Base-by-base conservation (phyloP, 2,888 invertebrate species). In the Phytoseiulus persimilis region DNA sequence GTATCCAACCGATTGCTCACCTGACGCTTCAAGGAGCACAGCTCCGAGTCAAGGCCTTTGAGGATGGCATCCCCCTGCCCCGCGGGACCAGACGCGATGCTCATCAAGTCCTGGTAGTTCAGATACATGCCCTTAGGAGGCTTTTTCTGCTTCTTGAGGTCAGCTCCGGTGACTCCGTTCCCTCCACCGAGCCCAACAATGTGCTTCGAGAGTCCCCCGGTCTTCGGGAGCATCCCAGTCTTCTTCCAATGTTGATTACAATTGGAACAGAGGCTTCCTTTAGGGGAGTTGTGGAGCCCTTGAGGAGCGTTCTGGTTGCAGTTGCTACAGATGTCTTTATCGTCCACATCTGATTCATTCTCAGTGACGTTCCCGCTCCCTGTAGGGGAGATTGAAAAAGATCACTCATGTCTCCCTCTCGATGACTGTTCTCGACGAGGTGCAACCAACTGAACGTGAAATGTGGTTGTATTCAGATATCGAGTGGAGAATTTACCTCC, bases 101-200 rank as follows among this genome's bases (percentile, higher is more conserved):
- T 95, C 92, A 96, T 95, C 93, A 98, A 95, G 94, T 98, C 98
- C 93, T 98, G 98, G 94, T 97, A 96, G 95, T 97, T 97, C 94
- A 98, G 96, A 94, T 97, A 96, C 96, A 98, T 97, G 93, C 98
- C 98, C 92, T 96, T 95, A 91, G 98, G 98, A 92, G 98, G 96
- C 93, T 96, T 96, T 23, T 87, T 87, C 31, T 87, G 87, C 14
- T 87, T 87, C 33, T 87, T 87, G 33, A 87, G 87, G 39, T 87
- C 90, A n/a, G 90, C 83, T 0, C 91, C 91, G 23, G 90, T 90
- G 23, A 65, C 83, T 31, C 90, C 90, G 39, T 91, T 90, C 18
- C 90, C 90, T 14, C 91, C 91, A 11, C 90, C 91, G 83, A 91
- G 90, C 89, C 91, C 91, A 32, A 46, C 90, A 32, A 83, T 90